Evolutionary conservation across 2,113 vertebrate genomes (phyloP).

Genomic region (Urocitellus parryii): DNA sequence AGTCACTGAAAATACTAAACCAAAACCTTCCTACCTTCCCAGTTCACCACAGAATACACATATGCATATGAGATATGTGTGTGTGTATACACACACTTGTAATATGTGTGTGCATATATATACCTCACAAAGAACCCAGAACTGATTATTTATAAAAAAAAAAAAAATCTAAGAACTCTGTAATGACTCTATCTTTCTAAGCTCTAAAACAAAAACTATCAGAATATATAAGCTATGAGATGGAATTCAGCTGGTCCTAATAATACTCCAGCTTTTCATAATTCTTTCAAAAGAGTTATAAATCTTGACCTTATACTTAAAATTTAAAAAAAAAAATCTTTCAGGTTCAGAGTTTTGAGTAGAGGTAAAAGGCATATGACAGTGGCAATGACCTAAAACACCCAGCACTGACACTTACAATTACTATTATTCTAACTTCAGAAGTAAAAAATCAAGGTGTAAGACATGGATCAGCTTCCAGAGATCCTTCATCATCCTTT

Average conservation of each 20-base stretch:
- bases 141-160: conserved; percentile 30
- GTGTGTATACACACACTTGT: too few relatives aligned
- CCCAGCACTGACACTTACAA: background rate
- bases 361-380: background rate
- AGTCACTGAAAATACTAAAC: background rate
- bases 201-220: conserved; percentile 27
- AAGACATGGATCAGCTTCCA: background rate
- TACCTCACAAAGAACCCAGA: background rate
- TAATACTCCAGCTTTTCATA: conserved; percentile 48
- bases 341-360: background rate
- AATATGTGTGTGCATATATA: background rate
- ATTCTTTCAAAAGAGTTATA: conserved; percentile 34
- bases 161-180: background rate
- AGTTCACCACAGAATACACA: background rate
- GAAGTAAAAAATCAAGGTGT: conserved; percentile 25
- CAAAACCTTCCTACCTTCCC: background rate
- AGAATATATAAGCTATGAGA: conserved; percentile 5
- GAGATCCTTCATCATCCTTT: background rate
- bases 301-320: conserved; percentile 39
- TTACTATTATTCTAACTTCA: conserved; percentile 26
- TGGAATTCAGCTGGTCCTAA: background rate
- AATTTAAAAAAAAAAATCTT: background rate
- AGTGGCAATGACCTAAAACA: background rate
- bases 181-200: conserved; percentile 34
- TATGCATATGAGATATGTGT: too few relatives aligned